A percentile compares a stretch with the other conserved stretches of the same genome.
These are phyloP conservation scores for Petrocephalus sullivani DNA, from an alignment of 2,797 vertebrate genomes.

Conservation along the genomic window DNA sequence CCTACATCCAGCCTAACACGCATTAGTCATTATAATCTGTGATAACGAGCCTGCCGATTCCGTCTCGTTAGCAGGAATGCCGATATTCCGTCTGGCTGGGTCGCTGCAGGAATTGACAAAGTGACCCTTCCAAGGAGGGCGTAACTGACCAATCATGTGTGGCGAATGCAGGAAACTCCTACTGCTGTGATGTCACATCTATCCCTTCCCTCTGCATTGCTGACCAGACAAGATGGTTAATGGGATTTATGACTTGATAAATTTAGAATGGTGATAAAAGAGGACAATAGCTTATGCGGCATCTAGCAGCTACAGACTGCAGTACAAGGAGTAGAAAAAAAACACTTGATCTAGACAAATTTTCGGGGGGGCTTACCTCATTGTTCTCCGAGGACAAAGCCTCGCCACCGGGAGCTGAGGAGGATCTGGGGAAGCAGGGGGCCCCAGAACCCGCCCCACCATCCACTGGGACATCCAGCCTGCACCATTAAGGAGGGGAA, in stretches of 20 bases:
- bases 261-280: not conserved
- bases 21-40: not conserved
- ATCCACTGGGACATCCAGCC: constrained; percentile 65
- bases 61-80: not conserved
- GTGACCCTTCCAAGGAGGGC: not conserved
- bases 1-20: not conserved
- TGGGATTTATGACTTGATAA: constrained; percentile 10
- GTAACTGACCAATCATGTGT: not conserved
- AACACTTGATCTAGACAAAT: not conserved
- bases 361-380: constrained; percentile 58
- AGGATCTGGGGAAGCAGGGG: constrained; percentile 50
- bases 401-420: constrained; percentile 56
- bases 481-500: constrained; percentile 22
- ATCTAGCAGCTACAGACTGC: not conserved
- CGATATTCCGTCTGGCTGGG: not conserved
- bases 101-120: not conserved
- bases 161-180: not conserved
- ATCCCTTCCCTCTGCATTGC: not conserved
- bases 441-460: constrained; percentile 47
- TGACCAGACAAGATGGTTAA: not conserved
- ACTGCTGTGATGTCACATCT: not conserved
- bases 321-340: not conserved
- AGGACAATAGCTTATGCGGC: not conserved
- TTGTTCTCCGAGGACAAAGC: constrained; percentile 61
- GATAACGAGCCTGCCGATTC: not conserved